These are phyloP conservation scores for Lethenteron camtschaticum DNA, from an alignment of 2,113 vertebrate genomes.

Conservation along the genomic window DNA sequence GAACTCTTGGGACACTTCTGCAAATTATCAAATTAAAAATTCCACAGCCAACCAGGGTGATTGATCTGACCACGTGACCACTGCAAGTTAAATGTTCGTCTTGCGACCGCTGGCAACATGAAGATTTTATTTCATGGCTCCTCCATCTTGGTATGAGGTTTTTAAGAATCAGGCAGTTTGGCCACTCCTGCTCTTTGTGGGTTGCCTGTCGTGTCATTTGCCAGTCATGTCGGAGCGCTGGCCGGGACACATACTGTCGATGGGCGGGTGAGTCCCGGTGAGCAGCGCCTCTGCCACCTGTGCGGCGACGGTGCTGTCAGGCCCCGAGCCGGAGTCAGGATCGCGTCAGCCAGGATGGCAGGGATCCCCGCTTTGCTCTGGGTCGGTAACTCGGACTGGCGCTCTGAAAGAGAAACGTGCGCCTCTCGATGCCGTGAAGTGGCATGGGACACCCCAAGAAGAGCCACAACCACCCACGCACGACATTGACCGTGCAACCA, in stretches of 20 bases:
- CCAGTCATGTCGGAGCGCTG: too few species aligned
- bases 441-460: neutral
- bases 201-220: too few species aligned
- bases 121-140: too few species aligned
- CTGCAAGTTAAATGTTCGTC: too few species aligned
- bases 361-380: conserved; percentile 95
- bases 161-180: too few species aligned
- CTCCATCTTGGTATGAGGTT: too few species aligned
- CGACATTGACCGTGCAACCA: neutral
- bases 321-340: conserved; percentile 84
- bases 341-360: conserved; percentile 84
- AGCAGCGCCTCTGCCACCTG: conserved; percentile 91
- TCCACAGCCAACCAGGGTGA: too few species aligned
- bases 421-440: neutral
- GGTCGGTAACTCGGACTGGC: conserved; percentile 82
- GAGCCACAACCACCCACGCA: conserved; percentile 7
- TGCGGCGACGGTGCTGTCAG: conserved; percentile 87
- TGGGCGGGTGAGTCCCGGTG: conserved; percentile 71
- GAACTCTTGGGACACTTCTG: too few species aligned
- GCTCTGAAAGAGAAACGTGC: conserved; percentile 28
- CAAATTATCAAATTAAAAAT: too few species aligned
- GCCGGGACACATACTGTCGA: conserved; percentile 53
- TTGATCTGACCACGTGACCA: too few species aligned
- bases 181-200: too few species aligned
- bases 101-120: too few species aligned